These are phyloP conservation scores for Phaenicophaeus curvirostris DNA, from an alignment of 2,797 vertebrate genomes.

Conservation along the genomic window DNA sequence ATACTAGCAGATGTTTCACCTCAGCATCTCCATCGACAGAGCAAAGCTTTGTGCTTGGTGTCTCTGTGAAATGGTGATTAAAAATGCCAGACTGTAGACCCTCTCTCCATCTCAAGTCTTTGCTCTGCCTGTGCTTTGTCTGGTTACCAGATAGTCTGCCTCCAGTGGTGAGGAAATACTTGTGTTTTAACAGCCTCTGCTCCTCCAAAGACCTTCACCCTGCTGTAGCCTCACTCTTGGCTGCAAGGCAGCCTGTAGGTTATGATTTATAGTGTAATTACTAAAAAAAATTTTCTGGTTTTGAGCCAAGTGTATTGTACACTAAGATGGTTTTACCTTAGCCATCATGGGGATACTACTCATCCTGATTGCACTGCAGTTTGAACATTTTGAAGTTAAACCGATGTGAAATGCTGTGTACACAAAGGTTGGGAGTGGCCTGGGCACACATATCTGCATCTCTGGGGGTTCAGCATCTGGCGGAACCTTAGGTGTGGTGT, in stretches of 20 bases:
- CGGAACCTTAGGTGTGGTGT: background rate
- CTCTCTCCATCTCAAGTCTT: background rate
- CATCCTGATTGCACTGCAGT: fast-evolving
- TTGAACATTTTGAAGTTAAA: background rate
- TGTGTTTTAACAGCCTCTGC: background rate
- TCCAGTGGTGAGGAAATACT: fast-evolving
- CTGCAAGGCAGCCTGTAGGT: background rate
- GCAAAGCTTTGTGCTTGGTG: background rate
- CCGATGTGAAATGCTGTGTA: fast-evolving
- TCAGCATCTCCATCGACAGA: background rate
- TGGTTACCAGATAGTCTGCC: background rate
- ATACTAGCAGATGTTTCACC: fast-evolving
- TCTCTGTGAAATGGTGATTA: background rate
- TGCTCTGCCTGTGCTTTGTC: background rate
- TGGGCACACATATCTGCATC: background rate
- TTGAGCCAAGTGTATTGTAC: background rate
- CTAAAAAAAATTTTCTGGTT: background rate
- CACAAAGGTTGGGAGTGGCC: background rate
- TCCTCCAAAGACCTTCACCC: background rate
- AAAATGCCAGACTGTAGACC: background rate
- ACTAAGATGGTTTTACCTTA: background rate
- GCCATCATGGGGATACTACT: background rate
- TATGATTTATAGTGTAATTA: background rate
- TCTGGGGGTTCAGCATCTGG: background rate
- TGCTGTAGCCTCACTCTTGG: background rate